A percentile compares a stretch with the other conserved stretches of the same genome.
phyloP scores from a whole-genome alignment of 1,140 invertebrate species.

The Frieseomelitta varia region DNA sequence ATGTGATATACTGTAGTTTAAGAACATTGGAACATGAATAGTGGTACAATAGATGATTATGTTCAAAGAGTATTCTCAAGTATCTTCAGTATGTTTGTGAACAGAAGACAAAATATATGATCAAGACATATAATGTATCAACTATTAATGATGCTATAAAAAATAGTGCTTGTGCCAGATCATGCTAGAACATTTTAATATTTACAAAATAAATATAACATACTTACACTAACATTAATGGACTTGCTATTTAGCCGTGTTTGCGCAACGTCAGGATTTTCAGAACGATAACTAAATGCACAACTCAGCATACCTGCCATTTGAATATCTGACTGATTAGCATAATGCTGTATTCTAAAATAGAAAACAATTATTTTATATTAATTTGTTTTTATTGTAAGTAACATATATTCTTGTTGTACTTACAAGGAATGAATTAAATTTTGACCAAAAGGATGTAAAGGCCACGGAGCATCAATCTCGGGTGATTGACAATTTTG shows the following conservation, averaged over 20 bases:
- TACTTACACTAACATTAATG: constrained; percentile 83
- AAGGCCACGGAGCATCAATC: constrained; percentile 88
- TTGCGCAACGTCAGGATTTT: constrained; percentile 73
- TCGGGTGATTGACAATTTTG: constrained; percentile 78
- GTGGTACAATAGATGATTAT: constrained; percentile 11
- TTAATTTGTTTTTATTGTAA: constrained; percentile 10
- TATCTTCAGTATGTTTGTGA: constrained; percentile 19
- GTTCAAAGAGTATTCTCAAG: not conserved
- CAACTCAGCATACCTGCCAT: constrained; percentile 96
- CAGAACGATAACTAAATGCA: constrained; percentile 86
- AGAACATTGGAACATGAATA: constrained; percentile 3
- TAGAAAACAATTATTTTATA: not conserved
- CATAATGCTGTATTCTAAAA: constrained; percentile 90
- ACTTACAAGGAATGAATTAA: constrained; percentile 93
- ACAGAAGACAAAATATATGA: constrained; percentile 56
- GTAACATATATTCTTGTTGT: constrained; percentile 14
- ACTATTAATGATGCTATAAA: constrained; percentile 4
- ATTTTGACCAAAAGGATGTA: constrained; percentile 93
- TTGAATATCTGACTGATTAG: constrained; percentile 92
- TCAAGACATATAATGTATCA: constrained; percentile 20
- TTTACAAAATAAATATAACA: not conserved
- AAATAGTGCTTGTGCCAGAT: constrained; percentile 12
- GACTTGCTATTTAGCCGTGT: constrained; percentile 79
- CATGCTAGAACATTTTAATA: constrained; percentile 31
- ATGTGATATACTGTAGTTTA: constrained; percentile 50